Evolutionary conservation across 2,797 vertebrate genomes (phyloP).

Genomic region (Heterohyrax brucei): DNA sequence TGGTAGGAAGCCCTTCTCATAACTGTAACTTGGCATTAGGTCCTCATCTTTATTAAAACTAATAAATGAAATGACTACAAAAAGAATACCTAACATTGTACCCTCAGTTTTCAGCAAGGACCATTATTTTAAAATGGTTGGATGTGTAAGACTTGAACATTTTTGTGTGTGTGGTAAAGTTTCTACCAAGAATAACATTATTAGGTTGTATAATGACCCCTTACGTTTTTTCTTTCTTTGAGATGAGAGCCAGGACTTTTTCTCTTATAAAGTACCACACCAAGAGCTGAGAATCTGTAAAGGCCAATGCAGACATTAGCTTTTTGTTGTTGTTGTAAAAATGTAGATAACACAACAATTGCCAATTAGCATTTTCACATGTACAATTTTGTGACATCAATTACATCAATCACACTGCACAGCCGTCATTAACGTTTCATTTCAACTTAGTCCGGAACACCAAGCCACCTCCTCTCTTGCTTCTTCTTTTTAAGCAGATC

Average conservation of each 20-base stretch:
- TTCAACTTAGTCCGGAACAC: neutral
- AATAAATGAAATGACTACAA: constrained; percentile 39
- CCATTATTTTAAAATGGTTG: neutral
- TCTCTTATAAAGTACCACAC: neutral
- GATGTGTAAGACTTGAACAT: neutral
- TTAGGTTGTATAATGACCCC: neutral
- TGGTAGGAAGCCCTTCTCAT: constrained; percentile 24
- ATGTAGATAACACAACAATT: too few species aligned
- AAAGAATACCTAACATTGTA: neutral
- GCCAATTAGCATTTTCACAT: too few species aligned
- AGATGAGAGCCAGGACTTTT: neutral
- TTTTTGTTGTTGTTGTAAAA: too few species aligned
- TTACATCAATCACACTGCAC: too few species aligned
- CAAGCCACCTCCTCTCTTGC: too few species aligned
- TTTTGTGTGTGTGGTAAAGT: neutral
- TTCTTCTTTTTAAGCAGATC: neutral
- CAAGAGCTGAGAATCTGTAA: neutral
- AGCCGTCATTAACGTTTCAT: too few species aligned
- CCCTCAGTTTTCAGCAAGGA: constrained; percentile 27
- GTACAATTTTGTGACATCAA: too few species aligned
- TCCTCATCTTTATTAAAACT: constrained; percentile 61
- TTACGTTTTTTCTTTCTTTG: neutral
- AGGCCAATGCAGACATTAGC: too few species aligned
- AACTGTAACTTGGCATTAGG: neutral
- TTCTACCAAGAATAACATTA: neutral